Conservation (phyloP, 2,797 vertebrate species). For the Champsocephalus gunnari region DNA sequence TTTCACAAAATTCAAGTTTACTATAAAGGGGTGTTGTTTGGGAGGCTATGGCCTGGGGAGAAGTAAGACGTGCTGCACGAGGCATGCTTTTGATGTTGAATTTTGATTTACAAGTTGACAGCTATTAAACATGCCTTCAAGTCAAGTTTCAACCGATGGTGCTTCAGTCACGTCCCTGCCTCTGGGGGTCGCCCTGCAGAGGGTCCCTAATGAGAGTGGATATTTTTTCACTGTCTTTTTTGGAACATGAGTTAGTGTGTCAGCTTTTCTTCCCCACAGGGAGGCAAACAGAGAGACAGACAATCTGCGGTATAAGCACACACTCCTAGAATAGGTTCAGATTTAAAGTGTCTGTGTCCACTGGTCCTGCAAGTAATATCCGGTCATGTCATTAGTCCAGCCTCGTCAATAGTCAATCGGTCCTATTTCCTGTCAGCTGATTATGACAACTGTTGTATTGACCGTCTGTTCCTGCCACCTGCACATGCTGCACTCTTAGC, state of each 20-base stretch:
- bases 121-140: slow-evolving; percentile 65
- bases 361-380: slow-evolving; percentile 34
- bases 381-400: slow-evolving; percentile 27
- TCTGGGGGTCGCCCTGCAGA: slow-evolving; percentile 24
- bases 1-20: not conserved
- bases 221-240: slow-evolving; percentile 5
- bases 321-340: slow-evolving; percentile 14
- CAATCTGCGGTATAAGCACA: not conserved
- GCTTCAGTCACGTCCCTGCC: slow-evolving; percentile 29
- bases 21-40: not conserved
- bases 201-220: slow-evolving; percentile 53
- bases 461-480: slow-evolving; percentile 42
- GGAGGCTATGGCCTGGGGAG: not conserved
- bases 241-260: slow-evolving; percentile 27
- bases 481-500: slow-evolving; percentile 30
- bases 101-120: slow-evolving; percentile 61
- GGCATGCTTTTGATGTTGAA: slow-evolving; percentile 42
- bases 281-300: slow-evolving; percentile 13
- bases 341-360: slow-evolving; percentile 25
- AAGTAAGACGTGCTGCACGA: slow-evolving; percentile 7
- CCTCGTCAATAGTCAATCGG: slow-evolving; percentile 32
- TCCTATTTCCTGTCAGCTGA: slow-evolving; percentile 43
- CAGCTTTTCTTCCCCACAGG: slow-evolving; percentile 24
- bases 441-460: slow-evolving; percentile 30
- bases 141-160: slow-evolving; percentile 46